Evolutionary conservation across 2,888 invertebrate species (phyloP).

Genomic region (Hoplodrina ambigua): DNA sequence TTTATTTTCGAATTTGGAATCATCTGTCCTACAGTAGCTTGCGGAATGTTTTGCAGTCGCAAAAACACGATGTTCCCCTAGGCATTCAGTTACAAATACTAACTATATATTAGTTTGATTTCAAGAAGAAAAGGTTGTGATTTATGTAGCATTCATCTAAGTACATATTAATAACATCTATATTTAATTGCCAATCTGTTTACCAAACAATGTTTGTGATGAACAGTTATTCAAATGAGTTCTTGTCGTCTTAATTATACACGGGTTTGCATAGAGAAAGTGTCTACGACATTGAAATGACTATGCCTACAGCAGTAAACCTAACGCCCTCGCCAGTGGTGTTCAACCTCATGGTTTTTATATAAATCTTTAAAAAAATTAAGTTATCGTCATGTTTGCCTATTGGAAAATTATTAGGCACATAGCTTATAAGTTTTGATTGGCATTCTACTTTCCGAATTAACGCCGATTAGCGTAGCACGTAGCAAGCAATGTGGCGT

Average conservation of each 20-base stretch:
- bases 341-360: conserved; percentile 4
- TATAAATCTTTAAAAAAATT: no score
- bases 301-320: conserved; percentile 38
- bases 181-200: conserved; percentile 12
- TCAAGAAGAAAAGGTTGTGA: not conserved
- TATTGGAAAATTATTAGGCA: no score
- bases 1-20: no score
- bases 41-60: not conserved
- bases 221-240: conserved; percentile 4
- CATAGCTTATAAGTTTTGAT: no score
- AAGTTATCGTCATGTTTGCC: no score
- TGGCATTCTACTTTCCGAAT: no score
- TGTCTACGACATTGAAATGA: conserved; percentile 33
- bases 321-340: conserved; percentile 22
- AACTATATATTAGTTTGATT: not conserved
- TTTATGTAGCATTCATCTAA: not conserved
- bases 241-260: conserved; percentile 39
- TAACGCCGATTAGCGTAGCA: not conserved
- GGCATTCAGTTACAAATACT: not conserved
- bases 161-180: conserved; percentile 13
- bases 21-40: no score
- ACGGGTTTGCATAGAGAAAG: conserved; percentile 43
- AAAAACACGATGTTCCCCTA: not conserved
- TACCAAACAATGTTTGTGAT: conserved; percentile 11
- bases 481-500: not conserved